Conservation (phyloP, 2,888 invertebrate genomes). For the Trissolcus brochymenae region DNA sequence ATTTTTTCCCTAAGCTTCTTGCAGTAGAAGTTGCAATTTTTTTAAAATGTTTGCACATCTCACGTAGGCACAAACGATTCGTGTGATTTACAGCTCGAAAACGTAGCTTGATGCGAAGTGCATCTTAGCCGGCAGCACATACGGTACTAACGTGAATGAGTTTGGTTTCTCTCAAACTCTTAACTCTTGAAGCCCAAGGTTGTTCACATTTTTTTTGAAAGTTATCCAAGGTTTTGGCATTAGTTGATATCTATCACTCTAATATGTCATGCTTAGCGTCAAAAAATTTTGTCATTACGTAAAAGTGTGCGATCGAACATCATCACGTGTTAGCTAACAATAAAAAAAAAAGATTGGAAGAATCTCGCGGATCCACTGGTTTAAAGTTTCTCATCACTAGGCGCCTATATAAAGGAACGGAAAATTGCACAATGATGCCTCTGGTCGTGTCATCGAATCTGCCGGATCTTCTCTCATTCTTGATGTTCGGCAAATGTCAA, state of each 20-base stretch:
- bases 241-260: constrained; percentile 1
- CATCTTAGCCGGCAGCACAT: constrained; percentile 67
- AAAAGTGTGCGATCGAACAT: too few species aligned
- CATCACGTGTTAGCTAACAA: constrained; percentile 4
- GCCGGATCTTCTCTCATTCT: background rate
- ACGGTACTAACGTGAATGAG: constrained; percentile 70
- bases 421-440: background rate
- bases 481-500: constrained; percentile 9
- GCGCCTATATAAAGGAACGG: background rate
- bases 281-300: too few species aligned
- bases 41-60: background rate
- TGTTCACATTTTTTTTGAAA: constrained; percentile 66
- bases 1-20: background rate
- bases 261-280: too few species aligned
- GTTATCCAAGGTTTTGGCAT: constrained; percentile 48
- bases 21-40: background rate
- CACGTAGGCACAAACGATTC: background rate
- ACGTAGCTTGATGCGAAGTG: constrained; percentile 57
- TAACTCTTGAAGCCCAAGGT: constrained; percentile 70
- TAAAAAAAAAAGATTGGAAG: background rate
- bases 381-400: background rate
- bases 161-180: constrained; percentile 62
- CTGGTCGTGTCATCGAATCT: background rate
- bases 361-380: background rate
- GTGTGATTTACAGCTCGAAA: constrained; percentile 3